phyloP scores from a whole-genome alignment of 2,797 vertebrate genomes.

The Sphaeramia orbicularis region DNA sequence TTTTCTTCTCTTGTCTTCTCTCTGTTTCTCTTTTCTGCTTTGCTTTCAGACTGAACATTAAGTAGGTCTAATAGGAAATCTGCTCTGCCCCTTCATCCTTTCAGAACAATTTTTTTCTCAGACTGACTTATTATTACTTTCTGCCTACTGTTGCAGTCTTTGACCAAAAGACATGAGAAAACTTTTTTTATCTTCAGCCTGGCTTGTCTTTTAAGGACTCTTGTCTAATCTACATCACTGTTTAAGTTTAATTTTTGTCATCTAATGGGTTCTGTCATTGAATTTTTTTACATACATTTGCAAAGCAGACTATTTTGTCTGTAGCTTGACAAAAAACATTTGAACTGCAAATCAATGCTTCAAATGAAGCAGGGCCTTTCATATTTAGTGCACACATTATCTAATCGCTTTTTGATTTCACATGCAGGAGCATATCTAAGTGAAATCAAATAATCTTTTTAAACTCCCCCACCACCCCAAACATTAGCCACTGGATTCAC shows the following conservation, averaged over 20 bases:
- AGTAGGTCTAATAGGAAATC: constrained; percentile 50
- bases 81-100: constrained; percentile 32
- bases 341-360: constrained; percentile 76
- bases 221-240: constrained; percentile 40
- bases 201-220: constrained; percentile 30
- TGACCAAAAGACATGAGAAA: constrained; percentile 42
- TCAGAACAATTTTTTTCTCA: constrained; percentile 34
- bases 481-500: constrained; percentile 71
- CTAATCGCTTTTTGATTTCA: constrained; percentile 78
- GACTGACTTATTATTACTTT: constrained; percentile 53
- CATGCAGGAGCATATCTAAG: constrained; percentile 81
- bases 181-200: constrained; percentile 40
- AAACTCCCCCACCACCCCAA: constrained; percentile 67
- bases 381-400: constrained; percentile 74
- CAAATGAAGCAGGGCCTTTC: constrained; percentile 65
- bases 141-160: constrained; percentile 49
- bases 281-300: constrained; percentile 34
- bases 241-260: constrained; percentile 38
- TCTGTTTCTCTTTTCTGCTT: constrained; percentile 8
- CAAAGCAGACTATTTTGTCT: constrained; percentile 39
- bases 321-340: constrained; percentile 35
- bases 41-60: constrained; percentile 24
- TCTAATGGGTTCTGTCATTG: constrained; percentile 20
- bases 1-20: constrained; percentile 18
- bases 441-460: constrained; percentile 84